A percentile compares a stretch with the other conserved stretches of the same genome.
Evolutionary conservation across 2,113 vertebrate species (phyloP).

Genomic region (Mandrillus leucophaeus): DNA sequence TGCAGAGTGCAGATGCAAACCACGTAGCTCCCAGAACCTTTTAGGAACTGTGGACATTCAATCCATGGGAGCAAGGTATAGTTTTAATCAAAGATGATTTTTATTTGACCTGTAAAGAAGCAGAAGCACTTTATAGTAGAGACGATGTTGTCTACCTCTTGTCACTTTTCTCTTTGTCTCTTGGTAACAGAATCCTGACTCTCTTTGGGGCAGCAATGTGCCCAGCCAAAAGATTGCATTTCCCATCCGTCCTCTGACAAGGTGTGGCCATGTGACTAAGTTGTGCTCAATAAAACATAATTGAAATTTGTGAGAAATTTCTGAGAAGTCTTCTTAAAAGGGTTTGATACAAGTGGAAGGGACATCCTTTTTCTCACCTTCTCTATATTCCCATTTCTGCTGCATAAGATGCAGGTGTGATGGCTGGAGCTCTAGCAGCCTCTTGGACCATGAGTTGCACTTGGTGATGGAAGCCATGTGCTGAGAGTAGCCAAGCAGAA

Average conservation of each 20-base stretch:
- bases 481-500: background rate
- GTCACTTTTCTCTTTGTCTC: background rate
- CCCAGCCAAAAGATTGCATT: background rate
- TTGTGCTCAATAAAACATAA: background rate
- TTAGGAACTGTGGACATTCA: background rate
- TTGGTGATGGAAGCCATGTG: background rate
- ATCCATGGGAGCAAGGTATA: background rate
- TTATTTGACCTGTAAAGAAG: background rate
- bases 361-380: background rate
- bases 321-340: background rate
- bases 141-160: background rate
- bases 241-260: background rate
- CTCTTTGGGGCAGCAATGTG: background rate
- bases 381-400: background rate
- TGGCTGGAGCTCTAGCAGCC: background rate
- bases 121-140: background rate
- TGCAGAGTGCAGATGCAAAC: background rate
- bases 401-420: background rate
- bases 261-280: background rate
- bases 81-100: background rate
- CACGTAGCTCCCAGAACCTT: too few relatives aligned
- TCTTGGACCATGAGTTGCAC: background rate
- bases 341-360: background rate
- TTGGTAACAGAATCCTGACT: background rate
- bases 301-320: background rate